These are phyloP conservation scores for Lophura nycthemera DNA, from an alignment of 2,113 vertebrate species.

Conservation along the genomic window DNA sequence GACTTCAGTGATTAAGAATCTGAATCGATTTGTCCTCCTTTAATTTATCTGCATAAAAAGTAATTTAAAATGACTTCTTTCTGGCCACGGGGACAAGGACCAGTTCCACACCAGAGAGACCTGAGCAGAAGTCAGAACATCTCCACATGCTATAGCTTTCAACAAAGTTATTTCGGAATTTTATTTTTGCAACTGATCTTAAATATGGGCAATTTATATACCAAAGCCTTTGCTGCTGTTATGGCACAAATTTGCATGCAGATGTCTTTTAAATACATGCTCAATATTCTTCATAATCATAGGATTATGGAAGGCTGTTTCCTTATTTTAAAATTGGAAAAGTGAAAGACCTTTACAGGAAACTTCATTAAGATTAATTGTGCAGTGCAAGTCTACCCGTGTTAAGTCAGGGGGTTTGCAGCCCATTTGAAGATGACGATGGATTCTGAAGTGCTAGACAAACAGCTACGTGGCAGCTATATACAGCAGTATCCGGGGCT, in stretches of 20 bases:
- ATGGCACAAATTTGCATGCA: background rate
- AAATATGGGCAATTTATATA: background rate
- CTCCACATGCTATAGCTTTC: background rate
- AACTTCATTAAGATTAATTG: background rate
- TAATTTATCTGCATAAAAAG: background rate
- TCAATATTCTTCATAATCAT: background rate
- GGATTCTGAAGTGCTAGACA: constrained; percentile 41
- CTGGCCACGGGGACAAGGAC: background rate
- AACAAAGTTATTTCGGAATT: background rate
- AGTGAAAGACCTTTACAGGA: background rate
- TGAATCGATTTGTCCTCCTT: background rate
- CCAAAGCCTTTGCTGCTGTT: background rate
- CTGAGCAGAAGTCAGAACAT: background rate
- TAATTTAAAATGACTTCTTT: background rate
- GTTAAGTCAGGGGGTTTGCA: background rate
- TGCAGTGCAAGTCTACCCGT: background rate
- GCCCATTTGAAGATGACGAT: constrained; percentile 8
- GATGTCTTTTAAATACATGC: background rate
- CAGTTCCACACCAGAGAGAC: background rate
- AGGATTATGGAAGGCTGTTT: background rate
- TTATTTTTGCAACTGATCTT: background rate
- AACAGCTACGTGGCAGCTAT: constrained; percentile 40
- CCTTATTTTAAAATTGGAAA: background rate
- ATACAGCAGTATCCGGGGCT: background rate
- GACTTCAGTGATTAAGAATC: background rate